Evolutionary conservation across 2,888 invertebrate genomes (phyloP), one percentile per base, ranked within the genome.

Genomic region (Tachystola acroxantha): DNA sequence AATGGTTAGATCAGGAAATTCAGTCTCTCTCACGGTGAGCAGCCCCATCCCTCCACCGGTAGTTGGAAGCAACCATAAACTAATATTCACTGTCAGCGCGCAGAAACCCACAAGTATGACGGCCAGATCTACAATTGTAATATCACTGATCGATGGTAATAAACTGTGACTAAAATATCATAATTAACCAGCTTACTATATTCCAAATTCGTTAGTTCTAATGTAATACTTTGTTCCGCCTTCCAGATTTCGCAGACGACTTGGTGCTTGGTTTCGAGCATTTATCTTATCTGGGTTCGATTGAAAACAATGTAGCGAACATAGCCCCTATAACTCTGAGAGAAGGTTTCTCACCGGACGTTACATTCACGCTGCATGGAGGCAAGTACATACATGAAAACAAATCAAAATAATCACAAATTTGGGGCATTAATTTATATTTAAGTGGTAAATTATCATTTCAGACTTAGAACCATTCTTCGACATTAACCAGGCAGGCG

Each of bases 281-380:
- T n/a, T n/a, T n/a, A n/a, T n/a, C n/a, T 10, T 37, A 33, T 10
- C 9, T 28, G 1, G 37, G 32, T 9, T 22, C 33, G 13, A 29
- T 26, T 26, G 26, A 49, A 27, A 47, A 47, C 26, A 33, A 42
- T 16, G 12, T 22, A 3, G 11, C 53, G 7, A 41, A 35, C 5
- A 34, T 61, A 16, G 43, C 46, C 10, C 39, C 53, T 1, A 63
- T 65, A 14, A 26, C 11, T 5, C 10, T 66, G 2, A 48, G 26
- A n/a, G 51, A 57, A 35, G 66, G 63, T 35, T 58, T 48, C 37
- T 45, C 44, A 10, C n/a, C 42, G 7, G 40, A 43, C 12, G 64
- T 68, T 1, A 10, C 28, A 7, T 62, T 63, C 28, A 26, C 34
- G 1, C 32, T 65, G 36, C 39, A 44, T 7, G 65, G 64, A 50